Conservation (phyloP, 1,140 invertebrate species). For the Drosophila ananassae region DNA sequence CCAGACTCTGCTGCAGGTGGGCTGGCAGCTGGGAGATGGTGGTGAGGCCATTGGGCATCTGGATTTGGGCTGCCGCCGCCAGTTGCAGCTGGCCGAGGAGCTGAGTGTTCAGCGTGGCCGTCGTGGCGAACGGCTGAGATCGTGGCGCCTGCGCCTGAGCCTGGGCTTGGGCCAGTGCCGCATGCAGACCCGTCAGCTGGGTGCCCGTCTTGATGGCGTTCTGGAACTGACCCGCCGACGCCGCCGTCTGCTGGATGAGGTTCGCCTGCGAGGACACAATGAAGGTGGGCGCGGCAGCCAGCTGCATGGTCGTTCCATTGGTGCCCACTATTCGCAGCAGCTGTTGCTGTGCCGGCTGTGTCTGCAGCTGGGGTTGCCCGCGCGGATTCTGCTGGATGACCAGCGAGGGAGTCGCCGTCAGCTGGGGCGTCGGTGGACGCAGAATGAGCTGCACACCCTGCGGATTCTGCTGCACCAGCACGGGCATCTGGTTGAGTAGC, state of each 20-base stretch:
- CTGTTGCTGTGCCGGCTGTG: constrained; percentile 84
- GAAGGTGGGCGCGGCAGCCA: constrained; percentile 83
- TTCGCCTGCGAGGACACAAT: constrained; percentile 84
- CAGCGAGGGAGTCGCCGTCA: constrained; percentile 84
- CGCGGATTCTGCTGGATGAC: constrained; percentile 83
- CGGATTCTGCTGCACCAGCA: constrained; percentile 84
- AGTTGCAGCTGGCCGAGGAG: constrained; percentile 79
- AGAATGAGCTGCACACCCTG: constrained; percentile 85
- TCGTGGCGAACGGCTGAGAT: constrained; percentile 82
- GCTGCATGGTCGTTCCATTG: constrained; percentile 85
- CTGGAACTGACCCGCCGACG: constrained; percentile 72
- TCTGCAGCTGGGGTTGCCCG: constrained; percentile 74
- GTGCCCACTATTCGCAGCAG: constrained; percentile 85
- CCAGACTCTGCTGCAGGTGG: constrained; percentile 77
- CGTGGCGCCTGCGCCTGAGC: constrained; percentile 78
- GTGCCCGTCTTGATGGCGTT: constrained; percentile 69
- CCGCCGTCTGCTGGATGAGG: constrained; percentile 79
- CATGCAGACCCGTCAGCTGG: constrained; percentile 77
- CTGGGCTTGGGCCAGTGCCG: constrained; percentile 70
- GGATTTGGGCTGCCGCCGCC: constrained; percentile 79
- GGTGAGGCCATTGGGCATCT: constrained; percentile 82
- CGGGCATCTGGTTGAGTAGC: constrained; percentile 83
- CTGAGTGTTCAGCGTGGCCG: constrained; percentile 80
- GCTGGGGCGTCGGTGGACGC: constrained; percentile 84
- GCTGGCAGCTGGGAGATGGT: constrained; percentile 79